Evolutionary conservation across 2,113 vertebrate genomes (phyloP), one percentile per base, ranked within the genome.

Genomic region (Rhynchomys soricoides): DNA sequence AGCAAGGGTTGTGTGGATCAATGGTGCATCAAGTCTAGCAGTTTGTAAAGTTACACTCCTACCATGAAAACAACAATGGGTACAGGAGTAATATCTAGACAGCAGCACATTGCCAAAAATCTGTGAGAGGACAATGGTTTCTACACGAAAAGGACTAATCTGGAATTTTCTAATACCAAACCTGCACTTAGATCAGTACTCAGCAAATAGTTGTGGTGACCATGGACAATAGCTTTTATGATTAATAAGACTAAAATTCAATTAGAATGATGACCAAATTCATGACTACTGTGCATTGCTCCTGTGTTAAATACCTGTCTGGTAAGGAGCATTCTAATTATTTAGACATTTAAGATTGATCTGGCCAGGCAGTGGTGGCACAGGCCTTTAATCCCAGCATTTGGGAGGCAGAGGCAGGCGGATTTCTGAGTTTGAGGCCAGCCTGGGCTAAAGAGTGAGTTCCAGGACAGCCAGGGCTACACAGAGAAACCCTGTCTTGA

Each of bases 201-300:
- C 31, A 73, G 52, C 37, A 90, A 77, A 89, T 50, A 74, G 43
- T 26, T 31, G 55, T 50, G 48, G 7, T 48, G 52, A n/a, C 15
- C 34, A 71, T 37, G 40, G 22, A 12, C 34, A 87, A 52, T 64
- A 86, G 17, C 50, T 62, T 93, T 95, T 91, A 64, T 66, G 37
- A 85, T 71, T 75, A 73, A 43, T 64, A 55, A 75, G n/a, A 92
- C 85, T 88, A 87, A 97, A 96, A 86, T 77, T 50, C 40, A 92
- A 43, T 78, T 75, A 73, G 59, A 66, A 45, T 86, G 40, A 88
- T 52, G 48, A 64, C 31, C 81, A 29, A 96, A 78, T 66, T 78
- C 13, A 73, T 73, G 48, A 73, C 7, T 16, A 9, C 75, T n/a
- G 68, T 50, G 5, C 59, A 79, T 74, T 93, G 82, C 59, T 95